Evolutionary conservation across 2,113 vertebrate genomes (phyloP).

Genomic region (Bathybates hornii): DNA sequence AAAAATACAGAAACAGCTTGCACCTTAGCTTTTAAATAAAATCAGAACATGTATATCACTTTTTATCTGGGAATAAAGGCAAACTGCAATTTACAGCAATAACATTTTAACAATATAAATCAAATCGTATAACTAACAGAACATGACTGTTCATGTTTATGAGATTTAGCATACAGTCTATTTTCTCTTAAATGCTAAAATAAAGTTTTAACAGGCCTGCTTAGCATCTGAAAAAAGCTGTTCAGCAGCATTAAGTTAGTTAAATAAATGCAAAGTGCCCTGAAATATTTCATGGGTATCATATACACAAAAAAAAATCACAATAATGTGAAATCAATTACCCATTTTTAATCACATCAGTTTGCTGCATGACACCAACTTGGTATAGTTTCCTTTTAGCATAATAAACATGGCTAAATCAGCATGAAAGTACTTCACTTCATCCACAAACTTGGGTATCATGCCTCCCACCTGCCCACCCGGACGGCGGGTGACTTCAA

Average conservation of each 20-base stretch:
- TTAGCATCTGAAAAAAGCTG: not conserved
- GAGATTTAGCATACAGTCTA: not conserved
- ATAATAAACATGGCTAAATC: not conserved
- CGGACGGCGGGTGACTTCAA: accelerated
- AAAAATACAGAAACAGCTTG: not conserved
- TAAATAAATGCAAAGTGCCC: not conserved
- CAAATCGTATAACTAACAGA: not conserved
- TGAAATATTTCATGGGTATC: not conserved
- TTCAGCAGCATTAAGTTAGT: not conserved
- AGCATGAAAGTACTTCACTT: not conserved
- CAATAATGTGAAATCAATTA: not conserved
- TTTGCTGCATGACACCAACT: not conserved
- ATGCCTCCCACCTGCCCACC: not conserved
- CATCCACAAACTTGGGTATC: not conserved
- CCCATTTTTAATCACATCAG: not conserved
- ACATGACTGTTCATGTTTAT: not conserved
- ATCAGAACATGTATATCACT: not conserved
- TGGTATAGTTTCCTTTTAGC: not conserved
- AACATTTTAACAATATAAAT: not conserved
- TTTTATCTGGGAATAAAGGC: not conserved
- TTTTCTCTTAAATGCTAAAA: not conserved
- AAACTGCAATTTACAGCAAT: not conserved
- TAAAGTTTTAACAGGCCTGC: not conserved
- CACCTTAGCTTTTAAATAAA: not conserved
- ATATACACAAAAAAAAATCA: not conserved